Base-by-base conservation (phyloP, 2,113 vertebrate species). In the Oostethus manadensis region DNA sequence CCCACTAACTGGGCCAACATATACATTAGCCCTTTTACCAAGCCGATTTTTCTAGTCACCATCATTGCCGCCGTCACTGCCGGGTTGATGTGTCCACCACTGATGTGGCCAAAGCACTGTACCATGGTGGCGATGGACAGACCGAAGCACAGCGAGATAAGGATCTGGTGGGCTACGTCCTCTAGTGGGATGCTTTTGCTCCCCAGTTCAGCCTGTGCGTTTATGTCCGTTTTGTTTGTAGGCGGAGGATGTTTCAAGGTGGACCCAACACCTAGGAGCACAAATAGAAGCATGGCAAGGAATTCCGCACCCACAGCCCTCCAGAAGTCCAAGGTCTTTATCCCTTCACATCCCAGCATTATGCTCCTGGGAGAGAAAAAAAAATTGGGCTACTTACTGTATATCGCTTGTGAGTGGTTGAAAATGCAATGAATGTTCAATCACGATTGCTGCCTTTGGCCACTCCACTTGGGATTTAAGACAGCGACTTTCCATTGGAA, bases 261-360 rank as follows among this genome's bases (percentile, higher is more conserved):
- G 65, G 95, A 98, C 43, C 96, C 97, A 0, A 97, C 85, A 73
- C 95, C 88, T 54, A 99, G 91, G 9, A 98, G 89, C 42, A 98
- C 92, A 60, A 99, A 98, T 83, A 98, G 92, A 10, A 96, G 78
- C 79, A 92, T 96, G 55, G 94, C 94, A 78, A 97, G 82, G 79
- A 93, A 98, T 78, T 99, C 97, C 3, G 91, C 95, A 0, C 90
- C 89, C 67, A 98, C 96, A 0, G 94, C 93, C 77, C 94, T 93
- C 96, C 97, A 99, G 89, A 98, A 98, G 33, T 92, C 85, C 79
- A 98, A 93, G 58, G 94, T 98, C 94, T 94, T 96, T 73, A 98
- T 93, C 48, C 95, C 95, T 87, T 92, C 96, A 71, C 94, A 98
- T 0, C 96, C 97, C 65, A 87, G 91, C 97, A 99, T 98, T 85